These are phyloP conservation scores for Oxytorus armatus DNA, from an alignment of 2,888 invertebrate genomes.

Conservation along the genomic window DNA sequence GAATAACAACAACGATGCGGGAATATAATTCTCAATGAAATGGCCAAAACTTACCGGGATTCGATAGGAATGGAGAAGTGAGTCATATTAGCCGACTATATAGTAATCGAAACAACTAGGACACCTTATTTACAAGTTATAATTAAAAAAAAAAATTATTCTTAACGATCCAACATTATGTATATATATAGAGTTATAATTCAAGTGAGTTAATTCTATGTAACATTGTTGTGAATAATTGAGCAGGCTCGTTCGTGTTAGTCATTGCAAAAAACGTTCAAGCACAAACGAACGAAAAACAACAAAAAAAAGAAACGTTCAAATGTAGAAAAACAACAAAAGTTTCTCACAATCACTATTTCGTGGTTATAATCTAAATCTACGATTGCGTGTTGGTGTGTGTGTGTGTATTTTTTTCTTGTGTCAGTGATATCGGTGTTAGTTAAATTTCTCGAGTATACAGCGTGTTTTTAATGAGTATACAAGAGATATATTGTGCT, in stretches of 20 bases:
- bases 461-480: not conserved
- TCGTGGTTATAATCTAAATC: conserved; percentile 52
- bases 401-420: not conserved
- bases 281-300: conserved; percentile 55
- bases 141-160: conserved; percentile 39
- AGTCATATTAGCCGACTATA: conserved; percentile 79
- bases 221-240: conserved; percentile 71
- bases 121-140: conserved; percentile 60
- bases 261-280: conserved; percentile 66
- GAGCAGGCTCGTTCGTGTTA: conserved; percentile 76
- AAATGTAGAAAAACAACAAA: conserved; percentile 53
- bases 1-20: conserved; percentile 64
- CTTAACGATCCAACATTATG: conserved; percentile 45
- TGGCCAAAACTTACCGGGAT: conserved; percentile 80
- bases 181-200: conserved; percentile 46
- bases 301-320: conserved; percentile 23
- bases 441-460: conserved; percentile 33
- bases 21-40: conserved; percentile 72
- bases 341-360: conserved; percentile 35
- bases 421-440: conserved; percentile 24
- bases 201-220: conserved; percentile 34
- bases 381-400: conserved; percentile 39
- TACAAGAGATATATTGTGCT: not conserved
- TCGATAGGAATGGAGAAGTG: conserved; percentile 79
- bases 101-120: conserved; percentile 64